Percentiles rank a stretch among this genome's conserved stretches.
Conservation (phyloP, 1,140 invertebrate species). For the Zaprionus capensis region DNA sequence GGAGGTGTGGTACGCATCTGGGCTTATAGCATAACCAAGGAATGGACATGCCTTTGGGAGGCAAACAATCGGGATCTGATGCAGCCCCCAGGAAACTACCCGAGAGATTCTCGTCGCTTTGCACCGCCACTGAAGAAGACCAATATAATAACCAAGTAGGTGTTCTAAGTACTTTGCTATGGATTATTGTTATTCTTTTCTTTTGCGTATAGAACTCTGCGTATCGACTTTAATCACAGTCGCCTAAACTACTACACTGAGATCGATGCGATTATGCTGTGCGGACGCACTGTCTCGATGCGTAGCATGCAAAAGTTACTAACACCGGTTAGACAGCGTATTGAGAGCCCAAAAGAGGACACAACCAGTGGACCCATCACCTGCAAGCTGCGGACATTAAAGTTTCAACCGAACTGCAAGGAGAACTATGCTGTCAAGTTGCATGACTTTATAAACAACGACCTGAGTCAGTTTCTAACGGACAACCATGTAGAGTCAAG, state of each 20-base stretch:
- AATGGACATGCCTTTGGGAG: slow-evolving; percentile 92
- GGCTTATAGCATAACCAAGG: slow-evolving; percentile 86
- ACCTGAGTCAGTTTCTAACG: slow-evolving; percentile 81
- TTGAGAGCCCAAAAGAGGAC: background rate
- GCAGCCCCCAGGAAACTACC: slow-evolving; percentile 56
- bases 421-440: slow-evolving; percentile 60
- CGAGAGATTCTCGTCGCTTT: slow-evolving; percentile 89
- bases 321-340: slow-evolving; percentile 12
- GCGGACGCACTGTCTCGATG: slow-evolving; percentile 85
- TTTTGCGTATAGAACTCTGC: slow-evolving; percentile 86
- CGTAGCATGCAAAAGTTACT: slow-evolving; percentile 44
- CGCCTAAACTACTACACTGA: slow-evolving; percentile 94
- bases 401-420: slow-evolving; percentile 70
- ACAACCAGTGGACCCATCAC: slow-evolving; percentile 62
- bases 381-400: slow-evolving; percentile 71
- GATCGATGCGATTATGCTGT: slow-evolving; percentile 92
- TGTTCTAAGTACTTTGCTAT: background rate
- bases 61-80: slow-evolving; percentile 85
- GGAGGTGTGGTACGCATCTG: slow-evolving; percentile 93
- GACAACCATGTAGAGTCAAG: slow-evolving; percentile 34
- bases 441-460: slow-evolving; percentile 81
- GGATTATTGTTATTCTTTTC: background rate
- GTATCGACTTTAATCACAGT: slow-evolving; percentile 93
- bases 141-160: slow-evolving; percentile 65
- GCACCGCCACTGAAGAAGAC: slow-evolving; percentile 88